Base-by-base conservation (phyloP, 2,113 vertebrate species). In the Hemicordylus capensis region DNA sequence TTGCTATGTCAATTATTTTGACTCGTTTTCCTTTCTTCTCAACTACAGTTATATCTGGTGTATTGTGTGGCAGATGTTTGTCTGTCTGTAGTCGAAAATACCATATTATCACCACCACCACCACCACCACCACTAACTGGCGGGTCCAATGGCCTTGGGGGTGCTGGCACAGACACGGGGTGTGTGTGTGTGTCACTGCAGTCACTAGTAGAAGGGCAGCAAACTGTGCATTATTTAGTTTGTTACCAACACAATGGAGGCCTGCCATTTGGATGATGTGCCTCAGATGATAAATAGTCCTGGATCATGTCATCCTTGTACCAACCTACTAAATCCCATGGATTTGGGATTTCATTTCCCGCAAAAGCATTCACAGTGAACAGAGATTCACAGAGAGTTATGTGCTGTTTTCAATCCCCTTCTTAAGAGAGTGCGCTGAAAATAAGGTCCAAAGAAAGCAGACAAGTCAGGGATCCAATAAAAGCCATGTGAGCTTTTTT, bases 401-500 rank as follows among this genome's bases (percentile, higher is more conserved):
- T n/a, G 44, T 46, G 24, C 24, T 11, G 31, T 22, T 28, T 12
- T n/a, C n/a, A n/a, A n/a, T n/a, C n/a, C n/a, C n/a, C n/a, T 64
- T 34, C 12, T 6, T 48, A 26, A 0, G 15, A 67, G 1, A 4
- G 17, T 9, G n/a, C n/a, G n/a, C n/a, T 3, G 44, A 34, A 14
- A 1, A 34, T 15, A 37, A 81, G 20, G 19, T 17, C 46, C 22
- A 5, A 58, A 9, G 37, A 8, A 19, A 42, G 34, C 17, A 54
- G 3, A n/a, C 5, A 51, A n/a, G 28, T 15, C 39, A 28, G 39
- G 22, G 28, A 14, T 19, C 3, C 42, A 28, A 9, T 2, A 39
- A 46, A 73, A 7, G 14, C 6, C 17, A 14, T 76, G 31, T 1
- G 5, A n/a, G n/a, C n/a, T n/a, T n/a, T n/a, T n/a, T n/a, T n/a